phyloP scores from a whole-genome alignment of 2,888 invertebrate genomes.

The Mellilla xanthometata region DNA sequence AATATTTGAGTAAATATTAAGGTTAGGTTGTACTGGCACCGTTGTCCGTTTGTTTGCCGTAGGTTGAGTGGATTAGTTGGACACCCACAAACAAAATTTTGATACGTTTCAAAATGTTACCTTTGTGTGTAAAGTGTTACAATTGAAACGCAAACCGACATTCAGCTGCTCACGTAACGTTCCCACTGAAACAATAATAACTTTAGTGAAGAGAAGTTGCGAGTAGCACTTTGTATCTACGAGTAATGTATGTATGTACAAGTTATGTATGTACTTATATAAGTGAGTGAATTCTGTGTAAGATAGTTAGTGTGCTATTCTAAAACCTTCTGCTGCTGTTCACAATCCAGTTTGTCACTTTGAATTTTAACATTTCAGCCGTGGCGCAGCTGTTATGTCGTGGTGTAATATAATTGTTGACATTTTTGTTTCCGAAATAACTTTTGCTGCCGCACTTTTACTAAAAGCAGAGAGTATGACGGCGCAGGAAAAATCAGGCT shows the following conservation, averaged over 20 bases:
- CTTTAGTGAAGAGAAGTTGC: background rate
- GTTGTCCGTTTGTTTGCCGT: constrained; percentile 6
- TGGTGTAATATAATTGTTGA: constrained; percentile 2
- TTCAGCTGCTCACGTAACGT: background rate
- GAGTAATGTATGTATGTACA: too few species aligned
- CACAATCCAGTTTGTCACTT: background rate
- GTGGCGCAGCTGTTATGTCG: background rate
- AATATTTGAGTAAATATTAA: constrained; percentile 13
- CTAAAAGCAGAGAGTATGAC: constrained; percentile 2
- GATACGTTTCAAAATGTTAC: constrained; percentile 6
- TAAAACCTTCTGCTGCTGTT: too few species aligned
- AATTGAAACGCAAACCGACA: background rate
- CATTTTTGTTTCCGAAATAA: constrained; percentile 6
- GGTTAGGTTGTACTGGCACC: background rate
- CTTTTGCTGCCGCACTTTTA: constrained; percentile 7
- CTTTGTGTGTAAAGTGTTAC: background rate
- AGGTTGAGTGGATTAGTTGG: constrained; percentile 8
- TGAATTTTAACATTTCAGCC: background rate
- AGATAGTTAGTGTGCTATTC: background rate
- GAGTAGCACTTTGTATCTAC: background rate
- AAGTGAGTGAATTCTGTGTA: background rate
- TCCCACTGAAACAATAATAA: background rate
- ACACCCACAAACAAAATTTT: constrained; percentile 4
- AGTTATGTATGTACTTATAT: background rate
- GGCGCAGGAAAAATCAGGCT: constrained; percentile 8